Conservation (phyloP, 2,888 invertebrate species). For the Didymodactylos carnosus region DNA sequence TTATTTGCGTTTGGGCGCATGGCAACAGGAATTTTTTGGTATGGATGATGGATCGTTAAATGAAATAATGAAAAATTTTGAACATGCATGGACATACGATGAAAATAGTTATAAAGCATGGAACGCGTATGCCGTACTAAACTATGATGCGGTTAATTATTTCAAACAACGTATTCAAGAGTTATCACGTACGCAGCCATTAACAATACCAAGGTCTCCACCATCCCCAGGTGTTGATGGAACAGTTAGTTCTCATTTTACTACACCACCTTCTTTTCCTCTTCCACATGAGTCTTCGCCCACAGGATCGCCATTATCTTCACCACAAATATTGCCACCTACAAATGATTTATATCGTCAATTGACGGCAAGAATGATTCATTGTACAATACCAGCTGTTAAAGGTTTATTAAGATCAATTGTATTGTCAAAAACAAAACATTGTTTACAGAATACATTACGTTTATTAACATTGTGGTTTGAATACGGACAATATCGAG, state of each 20-base stretch:
- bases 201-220: slow-evolving; percentile 3
- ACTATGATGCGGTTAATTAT: slow-evolving; percentile 70
- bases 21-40: slow-evolving; percentile 70
- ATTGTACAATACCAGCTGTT: slow-evolving; percentile 75
- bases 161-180: slow-evolving; percentile 36
- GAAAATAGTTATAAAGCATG: slow-evolving; percentile 70
- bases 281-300: neutral
- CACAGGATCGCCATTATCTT: too few relatives aligned
- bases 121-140: slow-evolving; percentile 95
- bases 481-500: slow-evolving; percentile 79
- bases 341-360: neutral
- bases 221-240: neutral
- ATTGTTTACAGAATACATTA: slow-evolving; percentile 16
- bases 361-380: slow-evolving; percentile 28
- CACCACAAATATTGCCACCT: neutral
- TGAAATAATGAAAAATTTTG: slow-evolving; percentile 46
- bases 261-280: neutral
- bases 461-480: slow-evolving; percentile 88
- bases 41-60: slow-evolving; percentile 51
- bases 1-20: slow-evolving; percentile 75
- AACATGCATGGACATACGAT: slow-evolving; percentile 61
- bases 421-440: slow-evolving; percentile 62
- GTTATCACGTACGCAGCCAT: slow-evolving; percentile 4
- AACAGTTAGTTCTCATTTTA: too few relatives aligned
- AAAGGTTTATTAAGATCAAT: slow-evolving; percentile 89